Evolutionary conservation across 2,888 invertebrate species (phyloP).

Genomic region (Formica aserva): DNA sequence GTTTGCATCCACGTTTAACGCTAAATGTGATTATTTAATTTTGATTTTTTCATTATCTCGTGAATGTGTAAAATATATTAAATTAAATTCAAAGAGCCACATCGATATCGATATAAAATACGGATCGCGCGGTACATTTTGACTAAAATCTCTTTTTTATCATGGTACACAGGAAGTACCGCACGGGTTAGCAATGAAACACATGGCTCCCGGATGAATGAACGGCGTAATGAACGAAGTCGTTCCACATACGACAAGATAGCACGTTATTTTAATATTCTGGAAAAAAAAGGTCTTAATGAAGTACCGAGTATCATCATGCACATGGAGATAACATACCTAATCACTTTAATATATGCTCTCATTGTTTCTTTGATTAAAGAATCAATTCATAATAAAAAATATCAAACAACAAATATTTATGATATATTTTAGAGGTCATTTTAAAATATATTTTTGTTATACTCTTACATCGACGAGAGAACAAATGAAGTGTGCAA

Average conservation of each 20-base stretch:
- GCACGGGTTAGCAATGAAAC: constrained; percentile 59
- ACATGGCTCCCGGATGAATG: constrained; percentile 72
- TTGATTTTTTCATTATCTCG: not conserved
- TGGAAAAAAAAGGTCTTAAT: constrained; percentile 19
- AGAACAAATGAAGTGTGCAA: not conserved
- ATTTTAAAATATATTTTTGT: not conserved
- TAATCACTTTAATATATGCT: not conserved
- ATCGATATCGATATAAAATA: not conserved
- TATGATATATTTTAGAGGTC: not conserved
- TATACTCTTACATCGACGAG: not conserved
- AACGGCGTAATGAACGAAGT: constrained; percentile 61
- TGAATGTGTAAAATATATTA: not conserved
- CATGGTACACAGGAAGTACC: constrained; percentile 64
- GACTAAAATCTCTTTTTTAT: constrained; percentile 44
- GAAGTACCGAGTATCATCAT: constrained; percentile 1
- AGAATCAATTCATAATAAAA: not conserved
- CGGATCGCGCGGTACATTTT: not conserved
- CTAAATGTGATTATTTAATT: not conserved
- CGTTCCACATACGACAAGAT: constrained; percentile 14
- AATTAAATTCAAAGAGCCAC: not conserved
- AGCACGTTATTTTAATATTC: constrained; percentile 17
- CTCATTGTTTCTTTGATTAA: not conserved
- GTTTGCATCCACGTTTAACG: not conserved
- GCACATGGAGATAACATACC: not conserved
- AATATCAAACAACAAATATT: not conserved